Percentiles rank a stretch among this genome's conserved stretches.
Evolutionary conservation across 2,888 invertebrate genomes (phyloP).

Genomic region (Resseliella maxima): DNA sequence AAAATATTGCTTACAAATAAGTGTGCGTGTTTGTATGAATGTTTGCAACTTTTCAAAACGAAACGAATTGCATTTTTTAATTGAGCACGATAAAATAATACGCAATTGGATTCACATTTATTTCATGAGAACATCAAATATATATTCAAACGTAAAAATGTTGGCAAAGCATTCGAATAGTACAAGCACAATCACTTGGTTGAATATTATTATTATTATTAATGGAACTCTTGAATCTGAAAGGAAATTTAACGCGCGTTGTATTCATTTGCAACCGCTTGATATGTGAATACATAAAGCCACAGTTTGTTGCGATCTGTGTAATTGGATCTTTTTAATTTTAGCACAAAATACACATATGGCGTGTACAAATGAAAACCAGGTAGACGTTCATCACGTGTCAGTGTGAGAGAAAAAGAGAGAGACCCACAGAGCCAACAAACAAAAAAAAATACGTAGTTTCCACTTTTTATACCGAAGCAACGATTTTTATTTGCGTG

Average conservation of each 20-base stretch:
- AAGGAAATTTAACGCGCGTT: neutral
- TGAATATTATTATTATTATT: neutral
- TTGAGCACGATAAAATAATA: neutral
- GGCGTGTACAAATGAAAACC: neutral
- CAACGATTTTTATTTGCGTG: neutral
- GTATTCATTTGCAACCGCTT: neutral
- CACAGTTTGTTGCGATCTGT: neutral
- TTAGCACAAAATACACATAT: neutral
- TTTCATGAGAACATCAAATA: neutral
- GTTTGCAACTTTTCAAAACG: neutral
- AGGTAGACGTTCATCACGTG: neutral
- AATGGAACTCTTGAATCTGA: neutral
- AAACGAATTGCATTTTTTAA: neutral
- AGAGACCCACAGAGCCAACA: too few relatives aligned
- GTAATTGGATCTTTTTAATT: slow-evolving; percentile 27
- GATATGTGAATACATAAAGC: neutral
- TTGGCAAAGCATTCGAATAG: too few relatives aligned
- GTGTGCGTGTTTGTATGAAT: too few relatives aligned
- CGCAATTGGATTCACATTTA: neutral
- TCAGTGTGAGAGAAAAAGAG: neutral
- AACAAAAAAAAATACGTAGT: neutral
- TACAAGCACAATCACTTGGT: neutral
- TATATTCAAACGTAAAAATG: too few relatives aligned
- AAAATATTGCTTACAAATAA: too few relatives aligned
- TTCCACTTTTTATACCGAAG: neutral